Conservation (phyloP, 1,140 invertebrate genomes). For the Goniozus legneri region DNA sequence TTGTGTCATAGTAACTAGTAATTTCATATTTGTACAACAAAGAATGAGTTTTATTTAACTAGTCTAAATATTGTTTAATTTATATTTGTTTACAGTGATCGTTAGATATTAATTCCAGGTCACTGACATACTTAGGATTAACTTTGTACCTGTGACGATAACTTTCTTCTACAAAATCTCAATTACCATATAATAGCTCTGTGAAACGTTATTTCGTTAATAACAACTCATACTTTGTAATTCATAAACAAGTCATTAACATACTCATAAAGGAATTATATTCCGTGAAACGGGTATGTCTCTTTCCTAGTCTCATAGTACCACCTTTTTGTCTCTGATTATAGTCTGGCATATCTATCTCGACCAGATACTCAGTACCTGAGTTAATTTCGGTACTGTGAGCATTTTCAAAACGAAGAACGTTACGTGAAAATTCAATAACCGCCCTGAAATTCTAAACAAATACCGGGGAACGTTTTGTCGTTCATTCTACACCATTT, state of each 20-base stretch:
- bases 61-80: too few species aligned
- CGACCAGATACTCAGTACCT: conserved; percentile 68
- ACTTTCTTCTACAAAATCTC: conserved; percentile 81
- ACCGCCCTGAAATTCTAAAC: conserved; percentile 93
- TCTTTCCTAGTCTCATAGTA: conserved; percentile 93
- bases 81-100: too few species aligned
- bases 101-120: conserved; percentile 70
- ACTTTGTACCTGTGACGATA: conserved; percentile 93
- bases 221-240: conserved; percentile 1
- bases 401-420: conserved; percentile 71
- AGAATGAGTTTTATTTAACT: too few species aligned
- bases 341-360: conserved; percentile 98
- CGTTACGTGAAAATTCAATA: conserved; percentile 89
- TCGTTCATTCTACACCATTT: conserved; percentile 84
- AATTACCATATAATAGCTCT: conserved; percentile 78
- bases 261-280: conserved; percentile 63
- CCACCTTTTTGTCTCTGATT: conserved; percentile 86
- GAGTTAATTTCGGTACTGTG: conserved; percentile 81
- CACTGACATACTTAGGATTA: conserved; percentile 76
- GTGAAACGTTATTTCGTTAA: conserved; percentile 35
- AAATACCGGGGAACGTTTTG: conserved; percentile 90
- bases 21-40: too few species aligned
- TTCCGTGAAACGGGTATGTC: conserved; percentile 73
- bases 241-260: conserved; percentile 25
- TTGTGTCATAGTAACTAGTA: too few species aligned